Conservation (phyloP, 2,888 invertebrate genomes). For the Anorthoa munda region DNA sequence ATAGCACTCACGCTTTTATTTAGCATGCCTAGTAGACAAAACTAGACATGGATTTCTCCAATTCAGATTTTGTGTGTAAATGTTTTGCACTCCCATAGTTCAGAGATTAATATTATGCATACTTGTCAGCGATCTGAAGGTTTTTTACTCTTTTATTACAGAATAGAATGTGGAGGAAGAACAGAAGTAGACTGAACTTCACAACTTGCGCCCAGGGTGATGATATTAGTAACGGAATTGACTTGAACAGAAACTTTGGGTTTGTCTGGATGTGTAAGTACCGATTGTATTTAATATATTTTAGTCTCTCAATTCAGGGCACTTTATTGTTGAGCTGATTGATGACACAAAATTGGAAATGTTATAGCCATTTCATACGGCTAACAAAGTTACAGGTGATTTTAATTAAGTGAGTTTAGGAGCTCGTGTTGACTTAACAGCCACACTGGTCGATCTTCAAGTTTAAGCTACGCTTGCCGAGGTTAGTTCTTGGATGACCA, state of each 20-base stretch:
- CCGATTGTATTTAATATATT: neutral
- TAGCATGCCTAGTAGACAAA: too few species aligned
- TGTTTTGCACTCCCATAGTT: too few species aligned
- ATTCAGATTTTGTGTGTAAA: too few species aligned
- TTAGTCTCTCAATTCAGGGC: neutral
- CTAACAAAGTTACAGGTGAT: neutral
- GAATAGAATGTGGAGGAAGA: slow-evolving; percentile 94
- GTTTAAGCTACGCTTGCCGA: too few species aligned
- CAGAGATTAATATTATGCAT: neutral
- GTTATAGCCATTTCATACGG: neutral
- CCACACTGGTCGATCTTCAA: too few species aligned
- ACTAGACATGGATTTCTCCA: too few species aligned
- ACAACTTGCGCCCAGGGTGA: slow-evolving; percentile 59
- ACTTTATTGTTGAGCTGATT: neutral
- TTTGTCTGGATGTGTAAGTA: slow-evolving; percentile 83
- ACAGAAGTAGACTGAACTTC: slow-evolving; percentile 73
- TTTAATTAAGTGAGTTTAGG: too few species aligned
- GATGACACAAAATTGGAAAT: neutral
- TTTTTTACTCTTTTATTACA: slow-evolving; percentile 66
- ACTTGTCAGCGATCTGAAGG: neutral
- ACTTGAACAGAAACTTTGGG: slow-evolving; percentile 82
- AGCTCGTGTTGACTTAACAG: too few species aligned
- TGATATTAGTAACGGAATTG: slow-evolving; percentile 84
- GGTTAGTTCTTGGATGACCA: too few species aligned
- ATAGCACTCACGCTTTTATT: too few species aligned